Conservation (phyloP, 1,140 invertebrate genomes). For the Zeugodacus cucurbitae region DNA sequence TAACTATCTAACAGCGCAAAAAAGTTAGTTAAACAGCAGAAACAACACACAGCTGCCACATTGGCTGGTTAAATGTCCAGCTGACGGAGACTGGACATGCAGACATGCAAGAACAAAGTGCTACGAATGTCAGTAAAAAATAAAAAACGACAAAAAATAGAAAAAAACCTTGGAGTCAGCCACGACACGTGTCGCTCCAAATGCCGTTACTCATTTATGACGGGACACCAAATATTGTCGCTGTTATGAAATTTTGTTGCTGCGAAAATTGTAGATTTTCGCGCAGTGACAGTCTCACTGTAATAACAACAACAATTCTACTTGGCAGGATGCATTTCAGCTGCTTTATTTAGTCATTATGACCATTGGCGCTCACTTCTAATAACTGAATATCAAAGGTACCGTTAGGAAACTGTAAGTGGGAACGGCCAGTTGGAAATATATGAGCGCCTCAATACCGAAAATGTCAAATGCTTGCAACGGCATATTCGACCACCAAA, state of each 20-base stretch:
- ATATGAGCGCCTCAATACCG: not conserved
- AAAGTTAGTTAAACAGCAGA: not conserved
- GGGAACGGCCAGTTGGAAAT: not conserved
- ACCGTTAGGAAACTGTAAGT: not conserved
- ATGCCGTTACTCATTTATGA: not conserved
- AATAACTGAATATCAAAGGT: not conserved
- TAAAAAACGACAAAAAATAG: not conserved
- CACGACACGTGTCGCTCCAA: slow-evolving; percentile 12
- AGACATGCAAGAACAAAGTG: not conserved
- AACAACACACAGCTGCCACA: not conserved
- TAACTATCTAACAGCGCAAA: not conserved
- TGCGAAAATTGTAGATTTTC: slow-evolving; percentile 11
- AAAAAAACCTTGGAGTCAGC: not conserved
- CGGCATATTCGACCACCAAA: not conserved
- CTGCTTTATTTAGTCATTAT: not conserved
- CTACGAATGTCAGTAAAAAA: not conserved
- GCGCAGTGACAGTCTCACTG: not conserved
- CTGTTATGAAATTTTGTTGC: slow-evolving; percentile 11
- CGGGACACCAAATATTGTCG: not conserved
- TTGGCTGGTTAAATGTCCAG: not conserved
- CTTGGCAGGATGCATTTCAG: not conserved
- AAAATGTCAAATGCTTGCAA: not conserved
- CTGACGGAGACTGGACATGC: not conserved
- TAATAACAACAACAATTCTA: not conserved
- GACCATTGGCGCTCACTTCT: not conserved